A percentile compares a stretch with the other conserved stretches of the same genome.
Evolutionary conservation across 2,888 invertebrate species (phyloP).

Genomic region (Noctua janthe): DNA sequence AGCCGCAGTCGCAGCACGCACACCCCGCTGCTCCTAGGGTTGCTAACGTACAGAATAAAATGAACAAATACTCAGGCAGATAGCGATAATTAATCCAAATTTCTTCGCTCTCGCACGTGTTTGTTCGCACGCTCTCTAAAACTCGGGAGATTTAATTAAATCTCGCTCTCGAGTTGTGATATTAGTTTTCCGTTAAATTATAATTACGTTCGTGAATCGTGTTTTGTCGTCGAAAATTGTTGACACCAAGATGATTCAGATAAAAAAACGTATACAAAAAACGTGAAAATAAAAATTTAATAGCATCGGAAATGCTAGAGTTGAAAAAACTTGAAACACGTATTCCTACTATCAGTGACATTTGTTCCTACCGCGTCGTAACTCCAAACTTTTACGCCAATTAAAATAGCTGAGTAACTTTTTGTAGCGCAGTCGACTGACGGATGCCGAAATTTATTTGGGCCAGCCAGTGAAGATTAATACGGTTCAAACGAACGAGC

Average conservation of each 20-base stretch:
- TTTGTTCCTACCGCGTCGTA: slow-evolving; percentile 78
- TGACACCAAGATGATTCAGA: slow-evolving; percentile 29
- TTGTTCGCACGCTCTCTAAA: slow-evolving; percentile 80
- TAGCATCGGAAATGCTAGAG: slow-evolving; percentile 5
- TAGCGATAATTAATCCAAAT: slow-evolving; percentile 85
- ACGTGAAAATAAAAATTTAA: slow-evolving; percentile 21
- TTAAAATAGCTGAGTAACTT: slow-evolving; percentile 88
- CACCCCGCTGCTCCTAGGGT: slow-evolving; percentile 70
- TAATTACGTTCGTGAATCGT: slow-evolving; percentile 67
- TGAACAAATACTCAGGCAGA: slow-evolving; percentile 79
- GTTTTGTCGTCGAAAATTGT: slow-evolving; percentile 58
- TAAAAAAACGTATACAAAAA: slow-evolving; percentile 5
- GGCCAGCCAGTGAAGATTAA: slow-evolving; percentile 84
- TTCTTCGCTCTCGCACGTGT: slow-evolving; percentile 79
- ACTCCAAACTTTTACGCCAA: slow-evolving; percentile 86
- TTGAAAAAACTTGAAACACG: slow-evolving; percentile 59
- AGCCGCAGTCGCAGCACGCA: slow-evolving; percentile 67
- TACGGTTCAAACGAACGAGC: slow-evolving; percentile 83
- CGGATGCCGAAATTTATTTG: slow-evolving; percentile 85
- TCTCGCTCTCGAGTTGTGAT: slow-evolving; percentile 75
- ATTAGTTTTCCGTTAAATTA: slow-evolving; percentile 77
- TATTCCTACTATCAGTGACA: slow-evolving; percentile 80
- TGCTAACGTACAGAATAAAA: slow-evolving; percentile 74
- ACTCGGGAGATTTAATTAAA: slow-evolving; percentile 82
- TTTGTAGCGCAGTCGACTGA: slow-evolving; percentile 82